Evolutionary conservation across 2,888 invertebrate genomes (phyloP).

Genomic region (Hirtodrosophila confusa): DNA sequence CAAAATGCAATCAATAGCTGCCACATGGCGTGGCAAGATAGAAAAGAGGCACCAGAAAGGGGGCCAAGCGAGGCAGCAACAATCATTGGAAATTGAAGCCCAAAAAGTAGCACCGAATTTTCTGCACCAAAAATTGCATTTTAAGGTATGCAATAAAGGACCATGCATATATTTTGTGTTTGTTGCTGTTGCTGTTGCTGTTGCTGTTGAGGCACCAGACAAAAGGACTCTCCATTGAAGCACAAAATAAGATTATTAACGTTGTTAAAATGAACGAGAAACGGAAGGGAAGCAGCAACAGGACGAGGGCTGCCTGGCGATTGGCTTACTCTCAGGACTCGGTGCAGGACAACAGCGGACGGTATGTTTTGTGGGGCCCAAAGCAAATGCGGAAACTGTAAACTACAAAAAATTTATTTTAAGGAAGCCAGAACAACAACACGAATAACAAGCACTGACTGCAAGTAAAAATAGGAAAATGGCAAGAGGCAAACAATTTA

Average conservation of each 20-base stretch:
- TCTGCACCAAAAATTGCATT: constrained; percentile 43
- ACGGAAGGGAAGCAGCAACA: constrained; percentile 55
- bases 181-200: constrained; percentile 27
- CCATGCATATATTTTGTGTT: constrained; percentile 53
- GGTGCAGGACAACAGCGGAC: constrained; percentile 23
- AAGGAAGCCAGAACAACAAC: constrained; percentile 40
- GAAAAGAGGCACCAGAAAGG: constrained; percentile 16
- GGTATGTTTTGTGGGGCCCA: constrained; percentile 13
- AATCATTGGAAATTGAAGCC: constrained; percentile 1
- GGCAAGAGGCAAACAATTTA: constrained; percentile 70
- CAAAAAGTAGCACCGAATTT: constrained; percentile 15
- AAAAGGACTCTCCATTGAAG: constrained; percentile 65
- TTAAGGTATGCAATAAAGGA: constrained; percentile 47
- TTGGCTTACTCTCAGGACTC: constrained; percentile 40
- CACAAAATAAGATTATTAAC: constrained; percentile 77
- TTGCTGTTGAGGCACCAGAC: constrained; percentile 28
- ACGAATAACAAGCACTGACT: constrained; percentile 24
- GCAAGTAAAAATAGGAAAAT: constrained; percentile 61
- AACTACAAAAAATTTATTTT: constrained; percentile 68
- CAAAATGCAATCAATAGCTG: constrained; percentile 25
- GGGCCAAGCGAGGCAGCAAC: constrained; percentile 21
- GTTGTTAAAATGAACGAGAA: constrained; percentile 71
- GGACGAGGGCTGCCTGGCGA: constrained; percentile 37
- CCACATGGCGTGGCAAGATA: constrained; percentile 37
- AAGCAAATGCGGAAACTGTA: constrained; percentile 66